Evolutionary conservation across 2,113 vertebrate species (phyloP), one percentile per base, ranked within the genome.

Genomic region (Phaethon lepturus): DNA sequence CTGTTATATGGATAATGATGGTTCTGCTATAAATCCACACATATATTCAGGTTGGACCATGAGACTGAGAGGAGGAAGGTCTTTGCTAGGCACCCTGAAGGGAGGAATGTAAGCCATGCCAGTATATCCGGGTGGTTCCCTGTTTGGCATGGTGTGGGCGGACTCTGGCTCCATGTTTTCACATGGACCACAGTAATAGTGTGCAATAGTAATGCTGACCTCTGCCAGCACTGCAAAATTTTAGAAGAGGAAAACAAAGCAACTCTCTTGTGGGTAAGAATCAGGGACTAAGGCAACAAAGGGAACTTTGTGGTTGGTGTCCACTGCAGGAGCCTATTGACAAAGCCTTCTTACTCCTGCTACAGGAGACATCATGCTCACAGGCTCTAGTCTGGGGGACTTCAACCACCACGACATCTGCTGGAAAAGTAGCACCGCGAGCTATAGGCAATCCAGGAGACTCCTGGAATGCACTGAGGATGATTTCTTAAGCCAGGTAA

Each of bases 111-210:
- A 66, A 80, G 9, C 20, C 16, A 2, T 45, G 20, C 8, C 6
- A 0, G 11, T 40, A 47, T 11, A 2, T 73, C 16, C 20, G 23
- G 16, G 15, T 62, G 17, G 4, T 35, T 73, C 22, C 24, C 42
- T 38, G 1, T 33, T 75, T 26, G 24, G 16, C 45, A 17, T 0
- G 0, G 4, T 8, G 4, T 49, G 26, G 49, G 8, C 59, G 67
- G 25, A 29, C 11, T 45, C 42, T 44, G 40, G 11, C 8, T 88
- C 42, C 24, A 26, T 4, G 2, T 69, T 44, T 80, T 11, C 53
- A 53, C 2, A 12, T 24, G 19, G 50, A 19, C 7, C 10, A 67
- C 4, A 42, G 28, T 8, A 17, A 40, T 14, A 45, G 4, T 42
- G 20, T 53, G 10, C 33, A 44, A 15, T 4, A 38, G 17, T 17